These are phyloP conservation scores for Pyrocoelia pectoralis DNA, from an alignment of 2,888 invertebrate species.

Conservation along the genomic window DNA sequence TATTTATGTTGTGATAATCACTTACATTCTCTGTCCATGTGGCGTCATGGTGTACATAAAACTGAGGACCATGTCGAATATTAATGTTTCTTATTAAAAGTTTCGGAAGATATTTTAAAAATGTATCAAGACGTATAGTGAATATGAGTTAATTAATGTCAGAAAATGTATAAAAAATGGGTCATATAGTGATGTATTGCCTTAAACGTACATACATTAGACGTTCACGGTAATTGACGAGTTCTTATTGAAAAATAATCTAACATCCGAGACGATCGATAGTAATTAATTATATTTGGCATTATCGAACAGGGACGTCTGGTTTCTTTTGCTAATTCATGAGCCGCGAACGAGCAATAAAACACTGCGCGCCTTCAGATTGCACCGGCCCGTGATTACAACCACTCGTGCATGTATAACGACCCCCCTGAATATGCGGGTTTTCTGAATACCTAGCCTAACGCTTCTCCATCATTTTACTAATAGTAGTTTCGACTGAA, in stretches of 20 bases:
- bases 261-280: slow-evolving; percentile 70
- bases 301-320: slow-evolving; percentile 70
- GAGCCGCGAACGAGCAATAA: slow-evolving; percentile 65
- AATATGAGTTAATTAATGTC: no score
- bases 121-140: no score
- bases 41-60: no score
- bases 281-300: slow-evolving; percentile 79
- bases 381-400: slow-evolving; percentile 52
- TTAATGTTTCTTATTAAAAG: no score
- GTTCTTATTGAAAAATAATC: slow-evolving; percentile 68
- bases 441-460: slow-evolving; percentile 32
- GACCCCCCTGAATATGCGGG: slow-evolving; percentile 42
- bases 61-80: no score
- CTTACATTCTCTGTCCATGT: no score
- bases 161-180: no score
- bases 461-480: slow-evolving; percentile 34
- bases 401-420: slow-evolving; percentile 55
- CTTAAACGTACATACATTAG: no score
- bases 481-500: slow-evolving; percentile 34
- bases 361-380: slow-evolving; percentile 52
- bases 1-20: no score
- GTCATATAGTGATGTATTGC: no score
- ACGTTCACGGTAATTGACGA: no score
- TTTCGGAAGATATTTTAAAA: no score
- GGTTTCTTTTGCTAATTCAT: slow-evolving; percentile 75